Base-by-base conservation (phyloP, 2,113 vertebrate genomes). In the Collichthys lucidus region DNA sequence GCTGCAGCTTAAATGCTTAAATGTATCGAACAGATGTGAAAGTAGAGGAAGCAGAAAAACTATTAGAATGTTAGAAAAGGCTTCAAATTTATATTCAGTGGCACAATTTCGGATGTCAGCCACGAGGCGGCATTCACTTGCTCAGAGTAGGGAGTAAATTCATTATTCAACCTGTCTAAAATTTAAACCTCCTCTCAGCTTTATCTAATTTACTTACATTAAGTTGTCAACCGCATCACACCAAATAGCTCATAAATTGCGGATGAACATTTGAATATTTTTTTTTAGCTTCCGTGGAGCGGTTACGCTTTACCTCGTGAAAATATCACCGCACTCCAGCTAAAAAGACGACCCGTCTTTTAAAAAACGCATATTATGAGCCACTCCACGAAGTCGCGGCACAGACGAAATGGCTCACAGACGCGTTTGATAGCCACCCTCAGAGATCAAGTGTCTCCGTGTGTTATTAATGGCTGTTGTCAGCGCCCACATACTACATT, bases 391-490 rank as follows among this genome's bases (percentile, higher is more conserved):
- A 87, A 92, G 89, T 89, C 88, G 78, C 61, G 52, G 70, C 66
- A 81, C 56, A 63, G 61, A 87, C 72, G 42, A 74, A 85, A 82
- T 70, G 80, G 77, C 87, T 86, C 68, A 73, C 69, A 84, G 89
- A 91, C 78, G 85, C 83, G 67, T 90, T 89, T 88, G 85, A 90
- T 78, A 69, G 84, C 73, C 77, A 82, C 88, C 88, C 89, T 90
- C 67, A 55, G 86, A 88, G 83, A 91, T 89, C 83, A 83, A 91
- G 86, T 83, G 88, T 90, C 91, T 87, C n/a, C 68, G 61, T 80
- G 77, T 86, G 88, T 90, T 93, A 90, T 93, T 92, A 92, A 92
- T 86, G 88, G 84, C 74, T 75, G 87, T 85, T 92, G 91, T 91
- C 92, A 89, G 81, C 78, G 22, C 86, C 59, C 80, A 77, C 86